These are phyloP conservation scores for Pseudomyrmex gracilis DNA, from an alignment of 1,140 invertebrate species.

Conservation along the genomic window DNA sequence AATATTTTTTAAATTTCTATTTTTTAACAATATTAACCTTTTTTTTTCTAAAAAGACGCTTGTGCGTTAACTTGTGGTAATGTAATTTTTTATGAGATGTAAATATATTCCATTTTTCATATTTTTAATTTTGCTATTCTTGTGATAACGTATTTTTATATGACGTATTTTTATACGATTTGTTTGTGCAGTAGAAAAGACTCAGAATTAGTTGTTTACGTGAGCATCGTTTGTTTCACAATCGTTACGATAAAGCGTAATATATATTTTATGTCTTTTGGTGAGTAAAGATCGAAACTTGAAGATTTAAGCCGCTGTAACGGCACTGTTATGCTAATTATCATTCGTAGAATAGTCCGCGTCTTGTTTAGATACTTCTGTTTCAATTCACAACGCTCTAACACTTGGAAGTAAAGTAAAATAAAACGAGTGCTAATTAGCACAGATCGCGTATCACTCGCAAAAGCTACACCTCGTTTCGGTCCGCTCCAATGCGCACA, in stretches of 20 bases:
- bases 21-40: no score
- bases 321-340: slow-evolving; percentile 60
- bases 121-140: slow-evolving; percentile 7
- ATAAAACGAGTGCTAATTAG: slow-evolving; percentile 57
- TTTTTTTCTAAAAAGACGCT: no score
- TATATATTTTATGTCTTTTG: background rate
- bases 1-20: no score
- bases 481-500: background rate
- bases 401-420: background rate
- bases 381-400: slow-evolving; percentile 28
- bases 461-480: slow-evolving; percentile 10
- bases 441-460: background rate
- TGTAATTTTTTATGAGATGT: background rate
- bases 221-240: slow-evolving; percentile 1
- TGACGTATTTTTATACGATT: slow-evolving; percentile 5
- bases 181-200: background rate
- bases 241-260: background rate
- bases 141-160: background rate
- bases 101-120: no score
- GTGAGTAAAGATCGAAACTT: slow-evolving; percentile 59
- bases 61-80: background rate
- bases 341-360: slow-evolving; percentile 47
- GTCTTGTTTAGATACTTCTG: slow-evolving; percentile 48
- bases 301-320: slow-evolving; percentile 63
- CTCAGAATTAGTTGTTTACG: slow-evolving; percentile 6